These are phyloP conservation scores for Hipparchia sbordonii DNA, from an alignment of 2,888 invertebrate species.

Conservation along the genomic window DNA sequence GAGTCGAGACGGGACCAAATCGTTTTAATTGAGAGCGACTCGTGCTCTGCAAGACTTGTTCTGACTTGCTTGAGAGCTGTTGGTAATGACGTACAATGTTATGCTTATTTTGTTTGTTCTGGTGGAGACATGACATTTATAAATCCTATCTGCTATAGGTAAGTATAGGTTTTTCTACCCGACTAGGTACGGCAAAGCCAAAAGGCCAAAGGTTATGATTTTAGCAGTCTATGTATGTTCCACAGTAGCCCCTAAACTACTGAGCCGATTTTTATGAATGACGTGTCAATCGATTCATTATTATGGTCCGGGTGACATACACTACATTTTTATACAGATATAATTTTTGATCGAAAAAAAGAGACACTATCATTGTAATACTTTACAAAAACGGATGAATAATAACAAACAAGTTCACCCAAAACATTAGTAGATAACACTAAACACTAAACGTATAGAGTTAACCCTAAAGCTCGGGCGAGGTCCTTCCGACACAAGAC, in stretches of 20 bases:
- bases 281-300: too few relatives aligned
- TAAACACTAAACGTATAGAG: constrained; percentile 12
- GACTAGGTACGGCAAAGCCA: too few relatives aligned
- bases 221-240: too few relatives aligned
- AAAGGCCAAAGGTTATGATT: too few relatives aligned
- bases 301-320: too few relatives aligned
- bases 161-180: too few relatives aligned
- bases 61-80: constrained; percentile 18
- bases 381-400: background rate
- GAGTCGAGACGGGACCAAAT: constrained; percentile 13
- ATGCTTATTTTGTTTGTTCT: background rate
- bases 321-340: too few relatives aligned
- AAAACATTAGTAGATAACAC: background rate
- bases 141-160: too few relatives aligned
- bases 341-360: too few relatives aligned
- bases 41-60: constrained; percentile 18
- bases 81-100: background rate
- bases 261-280: too few relatives aligned
- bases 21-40: constrained; percentile 24
- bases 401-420: constrained; percentile 1
- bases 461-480: constrained; percentile 51
- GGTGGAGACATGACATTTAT: background rate
- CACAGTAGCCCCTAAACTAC: too few relatives aligned
- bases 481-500: constrained; percentile 64
- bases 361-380: too few relatives aligned